These are phyloP conservation scores for Galeruca laticollis DNA, from an alignment of 2,888 invertebrate species.

Conservation along the genomic window DNA sequence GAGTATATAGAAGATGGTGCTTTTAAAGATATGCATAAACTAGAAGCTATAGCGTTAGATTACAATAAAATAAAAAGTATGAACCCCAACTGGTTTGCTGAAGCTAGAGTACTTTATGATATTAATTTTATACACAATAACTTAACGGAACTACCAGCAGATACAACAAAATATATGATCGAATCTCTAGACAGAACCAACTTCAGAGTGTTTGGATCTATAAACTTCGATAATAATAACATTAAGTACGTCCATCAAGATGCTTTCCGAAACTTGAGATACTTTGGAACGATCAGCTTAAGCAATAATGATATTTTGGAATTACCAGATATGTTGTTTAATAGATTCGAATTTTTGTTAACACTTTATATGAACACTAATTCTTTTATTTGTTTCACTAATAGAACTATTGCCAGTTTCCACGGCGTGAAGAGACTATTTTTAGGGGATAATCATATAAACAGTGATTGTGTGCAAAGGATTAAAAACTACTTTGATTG, in stretches of 20 bases:
- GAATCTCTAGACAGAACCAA: slow-evolving; percentile 33
- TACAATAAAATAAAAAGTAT: slow-evolving; percentile 40
- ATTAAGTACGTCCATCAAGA: slow-evolving; percentile 43
- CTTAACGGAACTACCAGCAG: slow-evolving; percentile 42
- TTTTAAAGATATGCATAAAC: slow-evolving; percentile 42
- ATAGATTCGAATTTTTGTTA: slow-evolving; percentile 40
- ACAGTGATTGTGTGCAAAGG: slow-evolving; percentile 41
- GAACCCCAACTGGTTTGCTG: slow-evolving; percentile 43
- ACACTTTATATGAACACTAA: slow-evolving; percentile 46
- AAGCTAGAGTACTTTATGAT: slow-evolving; percentile 43
- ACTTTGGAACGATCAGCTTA: slow-evolving; percentile 45
- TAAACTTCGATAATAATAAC: slow-evolving; percentile 46
- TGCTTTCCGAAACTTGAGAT: slow-evolving; percentile 44
- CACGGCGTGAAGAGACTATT: slow-evolving; percentile 42
- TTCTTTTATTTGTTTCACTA: slow-evolving; percentile 47
- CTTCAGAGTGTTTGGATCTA: slow-evolving; percentile 36
- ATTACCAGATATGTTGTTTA: slow-evolving; percentile 39
- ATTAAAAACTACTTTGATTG: slow-evolving; percentile 35
- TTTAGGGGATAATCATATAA: slow-evolving; percentile 43
- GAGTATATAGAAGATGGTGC: slow-evolving; percentile 39
- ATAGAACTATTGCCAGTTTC: slow-evolving; percentile 43
- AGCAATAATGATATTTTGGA: slow-evolving; percentile 44
- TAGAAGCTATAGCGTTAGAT: slow-evolving; percentile 48
- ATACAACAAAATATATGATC: slow-evolving; percentile 40
- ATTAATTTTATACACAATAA: slow-evolving; percentile 40